Evolutionary conservation across 2,888 invertebrate genomes (phyloP).

Genomic region (Creontiades dilutus): DNA sequence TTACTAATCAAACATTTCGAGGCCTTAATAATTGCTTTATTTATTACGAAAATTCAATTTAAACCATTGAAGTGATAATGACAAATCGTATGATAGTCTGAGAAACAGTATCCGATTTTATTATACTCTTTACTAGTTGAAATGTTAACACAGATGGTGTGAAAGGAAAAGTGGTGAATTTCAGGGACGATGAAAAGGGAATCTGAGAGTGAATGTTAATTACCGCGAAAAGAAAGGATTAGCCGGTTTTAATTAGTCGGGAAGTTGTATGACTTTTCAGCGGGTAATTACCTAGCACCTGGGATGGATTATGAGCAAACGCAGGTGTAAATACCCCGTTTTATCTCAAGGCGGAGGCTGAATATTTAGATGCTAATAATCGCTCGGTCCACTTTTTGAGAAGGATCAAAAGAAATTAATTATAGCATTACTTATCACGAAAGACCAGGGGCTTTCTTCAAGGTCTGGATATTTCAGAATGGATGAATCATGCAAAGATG

Average conservation of each 20-base stretch:
- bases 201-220: slow-evolving; percentile 40
- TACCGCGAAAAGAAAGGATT: slow-evolving; percentile 41
- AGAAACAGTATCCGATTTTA: too few species aligned
- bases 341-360: not conserved
- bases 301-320: slow-evolving; percentile 29
- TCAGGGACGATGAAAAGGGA: slow-evolving; percentile 30
- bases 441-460: too few species aligned
- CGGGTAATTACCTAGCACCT: slow-evolving; percentile 45
- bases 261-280: slow-evolving; percentile 41
- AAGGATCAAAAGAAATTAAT: too few species aligned
- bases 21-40: too few species aligned
- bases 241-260: slow-evolving; percentile 45
- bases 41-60: too few species aligned
- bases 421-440: too few species aligned
- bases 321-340: not conserved
- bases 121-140: not conserved
- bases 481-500: too few species aligned
- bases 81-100: too few species aligned
- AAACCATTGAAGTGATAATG: too few species aligned
- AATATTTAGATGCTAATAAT: not conserved
- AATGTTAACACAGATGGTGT: not conserved
- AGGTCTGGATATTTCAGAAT: too few species aligned
- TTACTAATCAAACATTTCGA: too few species aligned
- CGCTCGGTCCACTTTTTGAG: too few species aligned
- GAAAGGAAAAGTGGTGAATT: not conserved